Percentiles rank a stretch among this genome's conserved stretches.
Evolutionary conservation across 2,888 invertebrate genomes (phyloP).

Genomic region (Poecilus cupreus): DNA sequence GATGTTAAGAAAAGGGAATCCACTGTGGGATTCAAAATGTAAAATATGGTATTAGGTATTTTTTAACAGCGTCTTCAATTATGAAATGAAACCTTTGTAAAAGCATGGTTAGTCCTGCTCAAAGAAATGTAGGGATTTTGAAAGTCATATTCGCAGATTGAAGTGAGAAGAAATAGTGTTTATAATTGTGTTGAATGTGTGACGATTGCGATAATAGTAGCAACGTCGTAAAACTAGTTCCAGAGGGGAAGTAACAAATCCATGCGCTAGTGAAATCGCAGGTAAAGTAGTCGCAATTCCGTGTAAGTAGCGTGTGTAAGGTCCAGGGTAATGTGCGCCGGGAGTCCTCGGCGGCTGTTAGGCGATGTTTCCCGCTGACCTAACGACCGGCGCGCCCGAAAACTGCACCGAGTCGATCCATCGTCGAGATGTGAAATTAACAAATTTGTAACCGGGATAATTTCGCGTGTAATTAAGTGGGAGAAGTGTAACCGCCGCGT

Average conservation of each 20-base stretch:
- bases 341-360: background rate
- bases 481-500: slow-evolving; percentile 69
- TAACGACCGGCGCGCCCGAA: background rate
- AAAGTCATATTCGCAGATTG: too few relatives aligned
- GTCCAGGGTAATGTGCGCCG: slow-evolving; percentile 8
- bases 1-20: too few relatives aligned
- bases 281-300: slow-evolving; percentile 27
- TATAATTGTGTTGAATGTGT: too few relatives aligned
- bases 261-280: slow-evolving; percentile 14
- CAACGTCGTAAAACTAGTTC: too few relatives aligned
- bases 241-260: slow-evolving; percentile 19
- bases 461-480: slow-evolving; percentile 72
- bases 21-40: too few relatives aligned
- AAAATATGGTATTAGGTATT: too few relatives aligned
- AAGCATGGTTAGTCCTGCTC: too few relatives aligned
- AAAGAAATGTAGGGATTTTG: too few relatives aligned
- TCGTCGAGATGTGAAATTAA: slow-evolving; percentile 64
- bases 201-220: too few relatives aligned
- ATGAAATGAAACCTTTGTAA: too few relatives aligned
- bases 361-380: background rate
- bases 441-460: slow-evolving; percentile 70
- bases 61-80: too few relatives aligned
- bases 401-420: background rate
- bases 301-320: background rate
- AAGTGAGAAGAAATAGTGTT: too few relatives aligned